Evolutionary conservation across 2,888 invertebrate genomes (phyloP).

Genomic region (Nebria salina): DNA sequence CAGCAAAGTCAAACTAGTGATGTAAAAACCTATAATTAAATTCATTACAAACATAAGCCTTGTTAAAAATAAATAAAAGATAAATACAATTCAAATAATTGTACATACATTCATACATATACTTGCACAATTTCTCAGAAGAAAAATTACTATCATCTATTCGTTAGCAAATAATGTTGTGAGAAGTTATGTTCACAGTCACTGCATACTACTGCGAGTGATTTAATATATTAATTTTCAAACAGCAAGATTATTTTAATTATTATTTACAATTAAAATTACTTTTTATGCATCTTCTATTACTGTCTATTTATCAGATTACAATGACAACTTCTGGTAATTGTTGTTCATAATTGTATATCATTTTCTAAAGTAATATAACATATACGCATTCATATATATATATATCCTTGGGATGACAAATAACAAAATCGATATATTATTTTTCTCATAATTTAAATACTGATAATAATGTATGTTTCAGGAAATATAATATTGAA

Average conservation of each 20-base stretch:
- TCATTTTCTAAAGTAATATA: not conserved
- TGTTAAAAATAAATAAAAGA: conserved; percentile 46
- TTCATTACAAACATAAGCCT: conserved; percentile 45
- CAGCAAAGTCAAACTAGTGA: conserved; percentile 12
- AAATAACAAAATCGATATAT: too few relatives aligned
- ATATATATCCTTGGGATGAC: too few relatives aligned
- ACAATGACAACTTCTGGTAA: not conserved
- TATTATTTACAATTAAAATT: not conserved
- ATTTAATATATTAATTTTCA: not conserved
- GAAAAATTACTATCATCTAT: conserved; percentile 10
- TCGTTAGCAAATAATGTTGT: conserved; percentile 32
- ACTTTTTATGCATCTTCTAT: not conserved
- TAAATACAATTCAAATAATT: conserved; percentile 40
- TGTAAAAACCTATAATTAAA: conserved; percentile 45
- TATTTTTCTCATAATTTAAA: too few relatives aligned
- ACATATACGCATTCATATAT: too few relatives aligned
- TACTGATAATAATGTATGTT: not conserved
- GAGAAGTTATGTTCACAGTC: conserved; percentile 26
- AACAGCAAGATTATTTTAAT: not conserved
- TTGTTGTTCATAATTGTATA: not conserved
- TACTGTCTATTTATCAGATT: not conserved
- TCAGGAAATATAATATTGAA: not conserved
- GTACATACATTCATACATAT: conserved; percentile 2
- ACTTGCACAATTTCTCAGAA: conserved; percentile 40
- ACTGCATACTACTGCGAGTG: not conserved